Evolutionary conservation across 2,888 invertebrate genomes (phyloP).

Genomic region (Peribatodes rhomboidaria): DNA sequence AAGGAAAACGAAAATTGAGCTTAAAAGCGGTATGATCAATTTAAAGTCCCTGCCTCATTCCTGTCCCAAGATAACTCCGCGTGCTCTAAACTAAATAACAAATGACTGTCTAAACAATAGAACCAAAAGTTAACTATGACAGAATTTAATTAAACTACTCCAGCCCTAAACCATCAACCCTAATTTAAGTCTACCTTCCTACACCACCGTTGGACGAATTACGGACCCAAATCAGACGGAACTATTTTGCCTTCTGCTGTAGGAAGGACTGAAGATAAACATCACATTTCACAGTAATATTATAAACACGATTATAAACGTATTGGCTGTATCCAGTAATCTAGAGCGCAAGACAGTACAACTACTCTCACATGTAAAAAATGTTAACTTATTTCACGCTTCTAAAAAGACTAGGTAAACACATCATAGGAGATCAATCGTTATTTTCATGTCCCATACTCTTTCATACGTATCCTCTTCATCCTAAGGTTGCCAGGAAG

Average conservation of each 20-base stretch:
- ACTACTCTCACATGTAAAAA: too few species aligned
- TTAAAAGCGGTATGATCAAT: background rate
- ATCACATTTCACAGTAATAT: background rate
- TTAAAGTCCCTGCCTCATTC: background rate
- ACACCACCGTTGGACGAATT: constrained; percentile 23
- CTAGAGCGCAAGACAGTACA: too few species aligned
- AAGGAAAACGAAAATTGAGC: too few species aligned
- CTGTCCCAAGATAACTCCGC: constrained; percentile 12
- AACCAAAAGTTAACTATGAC: constrained; percentile 28
- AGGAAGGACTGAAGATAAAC: constrained; percentile 28
- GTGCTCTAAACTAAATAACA: constrained; percentile 24
- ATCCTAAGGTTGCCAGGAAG: too few species aligned
- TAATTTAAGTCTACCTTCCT: constrained; percentile 35
- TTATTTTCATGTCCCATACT: too few species aligned
- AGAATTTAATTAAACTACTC: constrained; percentile 36
- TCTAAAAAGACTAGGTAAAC: too few species aligned
- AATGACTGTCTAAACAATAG: constrained; percentile 31
- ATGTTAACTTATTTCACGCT: too few species aligned
- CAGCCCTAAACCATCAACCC: constrained; percentile 35
- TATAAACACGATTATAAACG: background rate
- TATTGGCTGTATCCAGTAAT: too few species aligned
- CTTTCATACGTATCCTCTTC: too few species aligned
- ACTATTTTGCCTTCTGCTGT: constrained; percentile 39
- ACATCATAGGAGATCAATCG: too few species aligned
- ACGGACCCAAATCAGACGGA: constrained; percentile 36